Conservation (phyloP, 2,888 invertebrate genomes). For the Leptopilina myrica region DNA sequence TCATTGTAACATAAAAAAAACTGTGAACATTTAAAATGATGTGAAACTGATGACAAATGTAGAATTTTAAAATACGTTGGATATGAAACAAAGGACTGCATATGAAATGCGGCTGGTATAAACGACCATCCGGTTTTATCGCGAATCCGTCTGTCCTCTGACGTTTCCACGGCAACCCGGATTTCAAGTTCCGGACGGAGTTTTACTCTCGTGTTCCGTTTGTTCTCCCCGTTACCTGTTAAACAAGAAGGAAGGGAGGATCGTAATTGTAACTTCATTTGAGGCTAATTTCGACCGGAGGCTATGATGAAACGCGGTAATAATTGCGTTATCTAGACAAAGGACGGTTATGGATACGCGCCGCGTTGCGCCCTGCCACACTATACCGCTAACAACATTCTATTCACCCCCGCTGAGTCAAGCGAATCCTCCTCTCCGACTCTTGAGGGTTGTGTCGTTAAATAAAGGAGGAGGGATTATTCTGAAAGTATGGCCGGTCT, state of each 20-base stretch:
- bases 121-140: conserved; percentile 76
- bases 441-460: conserved; percentile 67
- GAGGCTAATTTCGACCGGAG: conserved; percentile 75
- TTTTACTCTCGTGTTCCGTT: conserved; percentile 46
- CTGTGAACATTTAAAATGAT: too few species aligned
- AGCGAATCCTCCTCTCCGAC: conserved; percentile 64
- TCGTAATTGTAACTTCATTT: conserved; percentile 77
- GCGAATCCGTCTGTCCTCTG: conserved; percentile 76
- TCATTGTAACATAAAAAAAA: too few species aligned
- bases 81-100: conserved; percentile 72
- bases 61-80: conserved; percentile 60
- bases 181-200: conserved; percentile 68
- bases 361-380: conserved; percentile 59
- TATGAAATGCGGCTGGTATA: conserved; percentile 69
- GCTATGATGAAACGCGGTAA: conserved; percentile 76
- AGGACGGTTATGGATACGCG: conserved; percentile 77
- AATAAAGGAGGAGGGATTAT: conserved; percentile 63
- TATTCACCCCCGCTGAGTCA: conserved; percentile 58
- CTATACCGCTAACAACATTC: conserved; percentile 45
- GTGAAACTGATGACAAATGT: conserved; percentile 53
- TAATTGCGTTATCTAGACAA: conserved; percentile 76
- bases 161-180: conserved; percentile 76
- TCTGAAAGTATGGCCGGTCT: conserved; percentile 74
- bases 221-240: conserved; percentile 54
- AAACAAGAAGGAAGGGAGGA: conserved; percentile 53